Percentiles rank a stretch among this genome's conserved stretches.
phyloP scores from a whole-genome alignment of 2,888 invertebrate species.

The Invenusta paracnida region DNA sequence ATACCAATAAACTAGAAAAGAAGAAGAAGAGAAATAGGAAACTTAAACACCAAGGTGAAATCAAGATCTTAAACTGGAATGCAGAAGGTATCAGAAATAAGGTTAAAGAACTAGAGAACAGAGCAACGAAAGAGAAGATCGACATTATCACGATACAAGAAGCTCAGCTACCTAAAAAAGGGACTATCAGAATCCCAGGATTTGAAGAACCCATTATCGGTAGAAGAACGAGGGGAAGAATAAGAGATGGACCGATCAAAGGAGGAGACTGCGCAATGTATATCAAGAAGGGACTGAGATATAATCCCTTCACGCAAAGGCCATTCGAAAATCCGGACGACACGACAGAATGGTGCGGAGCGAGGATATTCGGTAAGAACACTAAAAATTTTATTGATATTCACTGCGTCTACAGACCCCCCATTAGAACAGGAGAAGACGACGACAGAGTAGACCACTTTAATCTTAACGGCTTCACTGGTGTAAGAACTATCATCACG shows the following conservation, averaged over 20 bases:
- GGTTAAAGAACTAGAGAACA: not conserved
- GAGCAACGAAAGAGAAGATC: no score
- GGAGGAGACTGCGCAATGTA: no score
- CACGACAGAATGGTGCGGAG: not conserved
- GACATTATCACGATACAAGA: no score
- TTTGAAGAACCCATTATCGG: not conserved
- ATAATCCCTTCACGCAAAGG: not conserved
- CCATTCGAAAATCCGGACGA: not conserved
- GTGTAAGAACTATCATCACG: not conserved
- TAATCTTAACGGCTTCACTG: not conserved
- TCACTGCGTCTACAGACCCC: not conserved
- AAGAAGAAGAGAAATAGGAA: not conserved
- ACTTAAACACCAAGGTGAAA: not conserved
- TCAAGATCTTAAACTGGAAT: not conserved
- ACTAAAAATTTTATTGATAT: not conserved
- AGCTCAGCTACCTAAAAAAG: no score
- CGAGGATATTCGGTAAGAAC: not conserved
- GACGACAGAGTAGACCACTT: not conserved
- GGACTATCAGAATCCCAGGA: no score
- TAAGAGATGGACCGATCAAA: not conserved
- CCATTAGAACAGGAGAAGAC: not conserved
- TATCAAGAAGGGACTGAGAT: no score
- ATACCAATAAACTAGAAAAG: no score
- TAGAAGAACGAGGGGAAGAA: not conserved
- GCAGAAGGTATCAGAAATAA: not conserved